These are phyloP conservation scores for Scomberomorus guttatus DNA, from an alignment of 2,797 vertebrate species.

Conservation along the genomic window DNA sequence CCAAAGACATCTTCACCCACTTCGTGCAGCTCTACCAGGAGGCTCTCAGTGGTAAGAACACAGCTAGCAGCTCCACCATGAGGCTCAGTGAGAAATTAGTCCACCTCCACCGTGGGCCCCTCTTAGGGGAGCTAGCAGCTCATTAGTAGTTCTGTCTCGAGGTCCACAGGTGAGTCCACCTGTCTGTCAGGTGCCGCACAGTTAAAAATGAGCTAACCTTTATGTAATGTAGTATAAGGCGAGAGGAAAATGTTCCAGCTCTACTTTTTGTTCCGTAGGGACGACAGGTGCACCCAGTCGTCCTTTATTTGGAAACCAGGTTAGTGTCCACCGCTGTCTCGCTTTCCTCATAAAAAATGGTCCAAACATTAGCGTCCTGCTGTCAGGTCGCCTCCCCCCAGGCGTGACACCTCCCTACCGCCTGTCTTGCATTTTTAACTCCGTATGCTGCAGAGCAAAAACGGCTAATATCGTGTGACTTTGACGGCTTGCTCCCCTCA, in stretches of 20 bases:
- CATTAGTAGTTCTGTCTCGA: conserved; percentile 41
- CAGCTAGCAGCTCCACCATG: conserved; percentile 17
- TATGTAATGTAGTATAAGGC: not conserved
- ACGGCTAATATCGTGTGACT: conserved; percentile 58
- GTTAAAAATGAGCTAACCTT: conserved; percentile 31
- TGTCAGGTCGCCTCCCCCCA: conserved; percentile 46
- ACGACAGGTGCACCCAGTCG: not conserved
- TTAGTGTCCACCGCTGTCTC: conserved; percentile 27
- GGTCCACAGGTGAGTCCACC: conserved; percentile 34
- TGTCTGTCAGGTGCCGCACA: conserved; percentile 14
- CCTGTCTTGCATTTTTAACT: conserved; percentile 35
- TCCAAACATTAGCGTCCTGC: conserved; percentile 42
- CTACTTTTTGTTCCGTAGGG: conserved; percentile 33
- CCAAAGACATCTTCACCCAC: conserved; percentile 96
- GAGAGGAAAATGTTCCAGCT: conserved; percentile 41
- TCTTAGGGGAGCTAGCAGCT: conserved; percentile 5
- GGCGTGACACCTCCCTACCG: conserved; percentile 30
- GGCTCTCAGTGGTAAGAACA: conserved; percentile 91
- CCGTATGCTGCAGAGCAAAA: conserved; percentile 55
- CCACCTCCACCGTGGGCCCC: conserved; percentile 10
- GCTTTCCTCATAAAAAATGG: conserved; percentile 31
- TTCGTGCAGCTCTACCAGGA: conserved; percentile 98
- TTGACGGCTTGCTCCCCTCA: conserved; percentile 58
- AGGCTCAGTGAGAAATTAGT: conserved; percentile 22
- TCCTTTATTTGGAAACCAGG: conserved; percentile 56